Evolutionary conservation across 2,888 invertebrate genomes (phyloP), one percentile per base, ranked within the genome.

Genomic region (Hirtodrosophila histrioides): DNA sequence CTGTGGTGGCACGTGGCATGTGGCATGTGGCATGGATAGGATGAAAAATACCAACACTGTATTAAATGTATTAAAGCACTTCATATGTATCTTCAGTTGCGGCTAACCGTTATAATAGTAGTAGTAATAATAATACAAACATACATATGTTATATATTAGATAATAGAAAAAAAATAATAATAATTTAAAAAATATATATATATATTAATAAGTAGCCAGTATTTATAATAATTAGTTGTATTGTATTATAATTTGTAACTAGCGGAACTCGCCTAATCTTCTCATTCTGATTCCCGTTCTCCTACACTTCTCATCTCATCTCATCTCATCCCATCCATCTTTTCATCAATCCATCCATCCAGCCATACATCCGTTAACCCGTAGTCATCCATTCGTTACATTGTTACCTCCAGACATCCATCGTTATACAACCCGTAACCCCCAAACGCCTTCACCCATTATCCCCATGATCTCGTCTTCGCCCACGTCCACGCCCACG

Each of bases 121-220:
- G 31, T 58, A 57, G 24, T 44, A 51, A 65, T 67, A 71, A 63
- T 69, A 72, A 73, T 73, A 66, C 74, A 65, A 56, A 54, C 39
- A 57, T 53, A 60, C 31, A 36, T 40, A 10, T 45, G 24, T 31
- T 35, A 49, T 46, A 39, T n/a, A 53, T 29, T 33, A 50, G 39
- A 50, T 37, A 45, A 57, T 44, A 53, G 7, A 27, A 17, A 46
- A 24, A 44, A 37, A 44, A 17, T 35, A 24, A 37, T 31, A 69
- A 40, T 11, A 40, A 33, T 29, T 12, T 23, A 23, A 46, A 43
- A 37, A 39, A 33, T 12, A 51, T 55, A 46, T 49, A 7, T 31
- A 31, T 69, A 51, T 53, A 49, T 58, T 49, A 45, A 60, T 71
- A 62, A 53, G 49, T 64, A 53, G 58, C 65, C 66, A 56, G 50